Evolutionary conservation across 1,140 invertebrate genomes (phyloP).

Genomic region (Drosophila quadrilineata): DNA sequence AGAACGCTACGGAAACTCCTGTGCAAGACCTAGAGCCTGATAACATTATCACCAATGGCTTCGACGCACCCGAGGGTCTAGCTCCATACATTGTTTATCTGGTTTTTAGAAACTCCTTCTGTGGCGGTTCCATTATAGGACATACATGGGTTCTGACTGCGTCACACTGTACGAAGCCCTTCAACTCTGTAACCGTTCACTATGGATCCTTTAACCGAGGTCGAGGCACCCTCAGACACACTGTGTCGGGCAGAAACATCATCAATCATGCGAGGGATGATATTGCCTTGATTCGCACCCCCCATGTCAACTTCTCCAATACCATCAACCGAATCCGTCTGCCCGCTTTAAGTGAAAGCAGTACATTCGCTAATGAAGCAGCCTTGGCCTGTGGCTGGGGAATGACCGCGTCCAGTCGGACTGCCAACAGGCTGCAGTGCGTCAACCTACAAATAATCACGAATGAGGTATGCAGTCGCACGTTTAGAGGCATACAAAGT

Average conservation of each 20-base stretch:
- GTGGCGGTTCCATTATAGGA: slow-evolving; percentile 45
- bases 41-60: slow-evolving; percentile 57
- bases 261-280: slow-evolving; percentile 45
- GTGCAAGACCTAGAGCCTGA: not conserved
- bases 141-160: slow-evolving; percentile 60
- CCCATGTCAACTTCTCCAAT: slow-evolving; percentile 30
- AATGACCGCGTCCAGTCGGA: slow-evolving; percentile 23
- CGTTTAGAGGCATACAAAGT: slow-evolving; percentile 4
- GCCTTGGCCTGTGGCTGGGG: slow-evolving; percentile 56
- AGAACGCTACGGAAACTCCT: not conserved
- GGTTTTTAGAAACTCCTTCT: slow-evolving; percentile 20
- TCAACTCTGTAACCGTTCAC: slow-evolving; percentile 65
- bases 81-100: slow-evolving; percentile 83
- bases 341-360: slow-evolving; percentile 25
- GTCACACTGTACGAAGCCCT: slow-evolving; percentile 41
- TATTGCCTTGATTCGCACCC: slow-evolving; percentile 53
- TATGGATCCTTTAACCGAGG: slow-evolving; percentile 45
- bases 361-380: slow-evolving; percentile 36
- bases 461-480: slow-evolving; percentile 36
- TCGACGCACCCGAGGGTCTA: slow-evolving; percentile 69
- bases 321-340: slow-evolving; percentile 33
- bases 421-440: slow-evolving; percentile 45
- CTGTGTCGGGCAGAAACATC: slow-evolving; percentile 42
- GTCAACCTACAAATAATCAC: slow-evolving; percentile 48
- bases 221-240: slow-evolving; percentile 32